Conservation (phyloP, 2,113 vertebrate species). For the Mobula birostris region DNA sequence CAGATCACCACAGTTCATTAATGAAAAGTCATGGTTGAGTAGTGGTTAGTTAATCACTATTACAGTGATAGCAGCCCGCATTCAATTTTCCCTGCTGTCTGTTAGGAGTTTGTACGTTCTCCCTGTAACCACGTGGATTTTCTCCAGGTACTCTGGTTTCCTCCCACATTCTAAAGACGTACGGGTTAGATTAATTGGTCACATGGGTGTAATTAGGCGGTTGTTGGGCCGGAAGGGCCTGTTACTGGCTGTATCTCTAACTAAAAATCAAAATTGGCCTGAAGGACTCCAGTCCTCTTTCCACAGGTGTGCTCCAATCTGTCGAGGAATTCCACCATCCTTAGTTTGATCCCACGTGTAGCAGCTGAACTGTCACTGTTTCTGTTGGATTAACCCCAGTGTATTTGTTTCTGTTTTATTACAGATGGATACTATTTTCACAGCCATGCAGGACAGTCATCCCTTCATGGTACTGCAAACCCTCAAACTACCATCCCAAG, state of each 20-base stretch:
- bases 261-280: not conserved
- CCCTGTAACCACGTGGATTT: too few species aligned
- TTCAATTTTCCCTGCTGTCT: too few species aligned
- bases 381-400: not conserved
- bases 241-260: too few species aligned
- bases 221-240: too few species aligned
- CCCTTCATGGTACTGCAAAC: conserved; percentile 53
- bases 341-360: not conserved
- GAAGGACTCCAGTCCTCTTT: not conserved
- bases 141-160: too few species aligned
- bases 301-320: not conserved
- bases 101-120: too few species aligned
- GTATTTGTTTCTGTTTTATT: conserved; percentile 41
- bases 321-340: not conserved
- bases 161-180: too few species aligned
- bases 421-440: conserved; percentile 86
- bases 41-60: too few species aligned
- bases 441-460: conserved; percentile 54
- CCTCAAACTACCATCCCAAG: conserved; percentile 60
- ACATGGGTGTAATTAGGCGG: too few species aligned
- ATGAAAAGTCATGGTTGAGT: not conserved
- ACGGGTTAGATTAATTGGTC: too few species aligned
- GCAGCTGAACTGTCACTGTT: not conserved
- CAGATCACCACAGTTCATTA: not conserved
- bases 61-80: too few species aligned